Conservation (phyloP, 2,113 vertebrate species). For the Perca schrenkii region DNA sequence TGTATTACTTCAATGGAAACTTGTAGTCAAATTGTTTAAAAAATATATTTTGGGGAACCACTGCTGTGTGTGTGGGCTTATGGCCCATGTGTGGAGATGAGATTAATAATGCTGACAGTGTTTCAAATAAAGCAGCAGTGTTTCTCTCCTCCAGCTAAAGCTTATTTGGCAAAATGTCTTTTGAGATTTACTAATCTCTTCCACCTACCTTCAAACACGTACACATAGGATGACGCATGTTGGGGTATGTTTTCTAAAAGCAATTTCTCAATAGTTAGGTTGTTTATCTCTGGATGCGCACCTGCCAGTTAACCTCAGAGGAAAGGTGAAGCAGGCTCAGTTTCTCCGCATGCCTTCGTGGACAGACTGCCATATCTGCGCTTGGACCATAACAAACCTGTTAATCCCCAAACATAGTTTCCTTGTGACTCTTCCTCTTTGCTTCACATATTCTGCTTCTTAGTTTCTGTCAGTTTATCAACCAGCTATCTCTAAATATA, state of each 20-base stretch:
- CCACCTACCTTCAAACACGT: slow-evolving; percentile 14
- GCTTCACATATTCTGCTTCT: slow-evolving; percentile 5
- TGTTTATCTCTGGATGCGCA: slow-evolving; percentile 55
- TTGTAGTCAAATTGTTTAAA: slow-evolving; percentile 15
- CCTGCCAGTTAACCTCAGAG: slow-evolving; percentile 47
- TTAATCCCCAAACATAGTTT: slow-evolving; percentile 41
- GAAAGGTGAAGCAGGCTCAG: slow-evolving; percentile 34
- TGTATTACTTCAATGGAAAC: slow-evolving; percentile 39
- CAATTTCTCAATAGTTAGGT: slow-evolving; percentile 47
- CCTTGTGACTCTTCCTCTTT: slow-evolving; percentile 19
- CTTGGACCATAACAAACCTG: slow-evolving; percentile 35
- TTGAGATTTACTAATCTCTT: slow-evolving; percentile 40
- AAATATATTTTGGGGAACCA: slow-evolving; percentile 29
- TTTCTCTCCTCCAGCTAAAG: slow-evolving; percentile 30
- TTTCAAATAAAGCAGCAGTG: slow-evolving; percentile 53
- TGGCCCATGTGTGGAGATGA: slow-evolving; percentile 14
- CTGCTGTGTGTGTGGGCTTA: neutral
- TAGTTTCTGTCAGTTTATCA: slow-evolving; percentile 20
- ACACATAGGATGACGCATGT: slow-evolving; percentile 8
- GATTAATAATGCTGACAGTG: slow-evolving; percentile 53
- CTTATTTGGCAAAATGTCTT: slow-evolving; percentile 34
- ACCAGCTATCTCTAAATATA: slow-evolving; percentile 2
- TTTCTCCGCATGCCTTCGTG: slow-evolving; percentile 38
- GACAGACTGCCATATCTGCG: neutral
- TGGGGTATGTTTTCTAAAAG: slow-evolving; percentile 49